phyloP scores from a whole-genome alignment of 2,113 vertebrate genomes.

The Patagioenas fasciata region DNA sequence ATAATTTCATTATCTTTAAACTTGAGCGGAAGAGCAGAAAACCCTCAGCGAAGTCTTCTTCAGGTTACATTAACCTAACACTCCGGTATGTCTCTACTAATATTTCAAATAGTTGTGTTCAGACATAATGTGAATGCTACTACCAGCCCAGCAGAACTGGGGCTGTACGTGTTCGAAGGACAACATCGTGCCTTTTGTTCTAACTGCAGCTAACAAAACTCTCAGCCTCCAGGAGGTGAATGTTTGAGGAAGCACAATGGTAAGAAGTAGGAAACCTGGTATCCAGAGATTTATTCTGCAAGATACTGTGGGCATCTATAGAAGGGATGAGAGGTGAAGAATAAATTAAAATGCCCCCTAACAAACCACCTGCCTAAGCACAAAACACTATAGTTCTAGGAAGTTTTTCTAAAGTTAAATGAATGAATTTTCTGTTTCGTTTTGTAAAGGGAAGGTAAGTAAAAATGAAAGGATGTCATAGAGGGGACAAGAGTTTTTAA shows the following conservation, averaged over 20 bases:
- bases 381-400: background rate
- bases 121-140: too few species aligned
- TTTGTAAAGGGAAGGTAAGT: background rate
- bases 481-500: accelerated
- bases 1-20: background rate
- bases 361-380: background rate
- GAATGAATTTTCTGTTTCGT: background rate
- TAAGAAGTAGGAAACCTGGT: background rate
- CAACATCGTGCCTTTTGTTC: accelerated
- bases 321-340: background rate
- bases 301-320: background rate
- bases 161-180: accelerated
- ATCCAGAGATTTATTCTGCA: background rate
- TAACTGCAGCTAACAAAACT: background rate
- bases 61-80: background rate
- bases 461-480: background rate
- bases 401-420: background rate
- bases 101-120: background rate
- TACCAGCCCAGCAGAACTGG: background rate
- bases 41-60: background rate
- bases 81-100: background rate
- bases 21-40: background rate
- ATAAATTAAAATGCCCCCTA: background rate
- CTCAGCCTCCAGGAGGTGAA: background rate
- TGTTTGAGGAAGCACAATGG: background rate